phyloP scores from a whole-genome alignment of 2,888 invertebrate genomes.

The Drosophila putrida region DNA sequence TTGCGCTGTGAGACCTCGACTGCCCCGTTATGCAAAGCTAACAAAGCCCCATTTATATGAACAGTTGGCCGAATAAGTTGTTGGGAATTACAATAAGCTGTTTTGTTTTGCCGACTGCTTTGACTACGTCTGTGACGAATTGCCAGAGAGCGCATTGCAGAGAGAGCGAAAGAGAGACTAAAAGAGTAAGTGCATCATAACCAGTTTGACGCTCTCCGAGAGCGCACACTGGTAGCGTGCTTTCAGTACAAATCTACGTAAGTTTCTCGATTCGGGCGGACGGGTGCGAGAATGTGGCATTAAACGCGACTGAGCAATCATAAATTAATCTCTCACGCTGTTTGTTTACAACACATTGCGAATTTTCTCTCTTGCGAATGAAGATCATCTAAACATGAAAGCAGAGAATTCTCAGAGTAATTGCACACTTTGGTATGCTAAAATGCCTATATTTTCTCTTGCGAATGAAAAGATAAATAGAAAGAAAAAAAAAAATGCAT shows the following conservation, averaged over 20 bases:
- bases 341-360: neutral
- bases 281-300: neutral
- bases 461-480: too few relatives aligned
- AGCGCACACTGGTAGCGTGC: neutral
- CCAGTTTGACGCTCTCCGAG: slow-evolving; percentile 16
- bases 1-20: slow-evolving; percentile 46
- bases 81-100: slow-evolving; percentile 45
- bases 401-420: too few relatives aligned
- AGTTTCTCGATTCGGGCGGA: neutral
- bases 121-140: slow-evolving; percentile 3
- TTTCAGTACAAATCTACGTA: neutral
- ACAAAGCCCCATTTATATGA: slow-evolving; percentile 13
- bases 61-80: slow-evolving; percentile 16
- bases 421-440: too few relatives aligned
- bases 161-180: neutral
- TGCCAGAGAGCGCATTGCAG: neutral
- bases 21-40: slow-evolving; percentile 16
- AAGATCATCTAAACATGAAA: too few relatives aligned
- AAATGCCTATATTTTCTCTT: too few relatives aligned
- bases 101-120: neutral
- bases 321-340: neutral
- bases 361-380: neutral
- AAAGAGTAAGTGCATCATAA: neutral
- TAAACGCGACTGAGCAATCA: neutral
- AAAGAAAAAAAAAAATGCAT: too few relatives aligned